Base-by-base conservation (phyloP, 2,797 vertebrate genomes). In the Crypturellus tataupa region DNA sequence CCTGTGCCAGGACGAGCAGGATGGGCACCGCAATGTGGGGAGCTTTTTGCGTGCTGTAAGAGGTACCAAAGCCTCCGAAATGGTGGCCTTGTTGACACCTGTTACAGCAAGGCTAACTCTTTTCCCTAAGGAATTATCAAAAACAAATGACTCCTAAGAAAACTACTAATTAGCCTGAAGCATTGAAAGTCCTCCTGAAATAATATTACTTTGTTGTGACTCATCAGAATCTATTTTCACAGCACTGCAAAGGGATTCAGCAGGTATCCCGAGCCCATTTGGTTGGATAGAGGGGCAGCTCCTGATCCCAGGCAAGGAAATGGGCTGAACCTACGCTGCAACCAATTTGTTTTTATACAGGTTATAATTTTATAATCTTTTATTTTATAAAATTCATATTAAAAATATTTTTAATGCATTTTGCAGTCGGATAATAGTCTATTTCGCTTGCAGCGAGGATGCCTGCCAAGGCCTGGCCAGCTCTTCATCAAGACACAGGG, bases 141-240 rank as follows among this genome's bases (percentile, higher is more conserved):
- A 85, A 94, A 59, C 85, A 91, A 85, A n/a, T 82, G 70, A 88
- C 47, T 88, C 73, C 42, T 88, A 70, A 9, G 63, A 80, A 65
- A 70, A 42, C 40, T 62, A 62, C 29, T 67, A 47, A 82, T 77
- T 17, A 76, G n/a, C 67, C 68, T 59, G 63, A 6, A 56, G 42
- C 37, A 23, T 27, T 79, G 42, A 51, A 7, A 79, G 14, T 37
- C n/a, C 19, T 69, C 15, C 67, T 64, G 78, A 51, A 89, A 71
- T 19, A 70, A 2, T 58, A 16, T 24, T 56, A 18, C 46, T 80
- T 81, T 0, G 2, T 29, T 23, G 7, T 62, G 68, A 80, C 6
- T 39, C 67, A 51, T 18, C 67, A 63, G 33, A 35, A 44, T 16
- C 35, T 64, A 7, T 25, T 85, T 78, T 23, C 56, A 56, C 33